These are phyloP conservation scores for Sphaeramia orbicularis DNA, from an alignment of 2,797 vertebrate species.

Conservation along the genomic window DNA sequence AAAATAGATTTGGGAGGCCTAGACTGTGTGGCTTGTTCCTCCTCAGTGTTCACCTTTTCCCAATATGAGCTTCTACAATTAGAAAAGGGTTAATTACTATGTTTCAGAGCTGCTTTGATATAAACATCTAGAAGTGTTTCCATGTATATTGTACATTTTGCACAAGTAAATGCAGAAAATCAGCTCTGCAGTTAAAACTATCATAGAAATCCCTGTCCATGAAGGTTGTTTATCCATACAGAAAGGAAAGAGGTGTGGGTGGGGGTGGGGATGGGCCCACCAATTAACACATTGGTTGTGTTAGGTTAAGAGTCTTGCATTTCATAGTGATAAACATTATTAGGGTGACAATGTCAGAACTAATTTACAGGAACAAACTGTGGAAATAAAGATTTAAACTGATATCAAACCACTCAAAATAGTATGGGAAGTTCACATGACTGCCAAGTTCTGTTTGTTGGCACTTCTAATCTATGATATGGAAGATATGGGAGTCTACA, in stretches of 20 bases:
- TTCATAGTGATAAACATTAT: conserved; percentile 24
- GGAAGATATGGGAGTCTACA: neutral
- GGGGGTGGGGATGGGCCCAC: neutral
- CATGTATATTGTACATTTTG: too few relatives aligned
- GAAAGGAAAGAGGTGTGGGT: conserved; percentile 21
- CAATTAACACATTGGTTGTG: conserved; percentile 40
- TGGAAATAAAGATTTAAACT: conserved; percentile 8
- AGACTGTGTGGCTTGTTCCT: too few relatives aligned
- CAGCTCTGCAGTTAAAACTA: too few relatives aligned
- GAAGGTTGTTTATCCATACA: neutral
- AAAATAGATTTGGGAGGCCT: too few relatives aligned
- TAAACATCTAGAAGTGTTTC: too few relatives aligned
- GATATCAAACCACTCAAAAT: conserved; percentile 9
- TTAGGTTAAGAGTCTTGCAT: conserved; percentile 19
- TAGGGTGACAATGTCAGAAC: conserved; percentile 36
- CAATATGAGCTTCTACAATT: too few relatives aligned
- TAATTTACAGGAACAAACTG: conserved; percentile 11
- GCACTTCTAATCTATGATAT: too few relatives aligned
- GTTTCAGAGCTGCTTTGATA: too few relatives aligned
- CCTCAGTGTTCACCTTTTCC: too few relatives aligned
- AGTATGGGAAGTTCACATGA: neutral
- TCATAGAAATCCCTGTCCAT: neutral
- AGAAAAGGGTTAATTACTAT: too few relatives aligned
- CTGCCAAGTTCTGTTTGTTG: neutral
- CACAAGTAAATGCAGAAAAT: too few relatives aligned